These are phyloP conservation scores for Drosophila affinis DNA, from an alignment of 2,888 invertebrate genomes.

Conservation along the genomic window DNA sequence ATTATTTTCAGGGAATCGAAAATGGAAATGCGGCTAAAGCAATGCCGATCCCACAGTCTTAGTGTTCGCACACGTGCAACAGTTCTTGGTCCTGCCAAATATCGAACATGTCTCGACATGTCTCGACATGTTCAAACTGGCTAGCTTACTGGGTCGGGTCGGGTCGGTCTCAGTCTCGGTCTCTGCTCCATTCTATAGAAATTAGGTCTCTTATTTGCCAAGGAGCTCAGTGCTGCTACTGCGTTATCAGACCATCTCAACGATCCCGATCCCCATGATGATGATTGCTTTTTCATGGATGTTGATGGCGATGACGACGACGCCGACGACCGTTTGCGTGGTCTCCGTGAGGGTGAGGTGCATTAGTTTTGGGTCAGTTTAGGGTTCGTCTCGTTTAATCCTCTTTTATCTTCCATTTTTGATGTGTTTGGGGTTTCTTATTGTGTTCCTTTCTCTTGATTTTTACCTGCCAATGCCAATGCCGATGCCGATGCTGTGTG, in stretches of 20 bases:
- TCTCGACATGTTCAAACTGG: conserved; percentile 35
- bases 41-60: conserved; percentile 11
- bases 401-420: conserved; percentile 59
- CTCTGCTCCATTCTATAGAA: conserved; percentile 7
- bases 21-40: conserved; percentile 6
- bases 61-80: conserved; percentile 37
- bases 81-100: conserved; percentile 15
- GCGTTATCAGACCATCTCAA: conserved; percentile 41
- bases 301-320: conserved; percentile 11
- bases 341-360: conserved; percentile 50
- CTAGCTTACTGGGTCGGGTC: not conserved
- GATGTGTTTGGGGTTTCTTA: conserved; percentile 39
- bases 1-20: conserved; percentile 6
- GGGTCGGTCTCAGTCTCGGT: no score
- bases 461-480: conserved; percentile 62
- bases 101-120: conserved; percentile 35
- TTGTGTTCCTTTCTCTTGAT: conserved; percentile 33
- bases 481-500: conserved; percentile 19
- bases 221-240: conserved; percentile 24
- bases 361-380: conserved; percentile 74
- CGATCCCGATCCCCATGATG: conserved; percentile 40
- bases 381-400: conserved; percentile 68
- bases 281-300: conserved; percentile 40
- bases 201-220: conserved; percentile 31
- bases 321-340: conserved; percentile 20